These are phyloP conservation scores for Megaptera novaeangliae DNA, from an alignment of 2,113 vertebrate species.

Conservation along the genomic window DNA sequence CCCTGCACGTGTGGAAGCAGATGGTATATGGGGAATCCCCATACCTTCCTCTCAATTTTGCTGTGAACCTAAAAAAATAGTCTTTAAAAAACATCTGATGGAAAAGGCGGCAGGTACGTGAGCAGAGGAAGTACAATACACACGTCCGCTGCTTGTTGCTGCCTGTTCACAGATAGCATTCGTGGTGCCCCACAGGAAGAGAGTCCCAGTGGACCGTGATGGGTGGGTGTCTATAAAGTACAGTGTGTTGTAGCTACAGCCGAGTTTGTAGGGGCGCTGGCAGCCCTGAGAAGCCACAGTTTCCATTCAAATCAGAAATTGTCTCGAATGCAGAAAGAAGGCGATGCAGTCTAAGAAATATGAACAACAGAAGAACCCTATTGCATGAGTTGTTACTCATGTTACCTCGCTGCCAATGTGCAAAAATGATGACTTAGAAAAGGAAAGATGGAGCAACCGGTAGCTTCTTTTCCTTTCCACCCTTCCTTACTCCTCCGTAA, in stretches of 20 bases:
- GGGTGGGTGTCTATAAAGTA: accelerated
- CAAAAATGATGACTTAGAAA: neutral
- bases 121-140: accelerated
- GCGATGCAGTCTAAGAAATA: accelerated
- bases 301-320: neutral
- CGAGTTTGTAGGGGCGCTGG: accelerated
- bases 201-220: accelerated
- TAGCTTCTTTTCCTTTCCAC: accelerated
- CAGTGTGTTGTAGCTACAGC: accelerated
- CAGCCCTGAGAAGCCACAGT: neutral
- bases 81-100: neutral
- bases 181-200: neutral
- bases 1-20: neutral
- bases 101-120: accelerated
- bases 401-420: no score
- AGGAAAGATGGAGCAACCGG: accelerated
- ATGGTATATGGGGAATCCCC: neutral
- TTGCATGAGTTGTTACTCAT: accelerated
- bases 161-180: accelerated
- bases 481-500: accelerated
- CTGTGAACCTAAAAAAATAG: neutral
- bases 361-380: accelerated
- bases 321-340: neutral
- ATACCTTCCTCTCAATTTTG: neutral
- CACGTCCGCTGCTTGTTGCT: accelerated